Evolutionary conservation across 1,140 invertebrate genomes (phyloP), one percentile per base, ranked within the genome.

Genomic region (Cherax destructor): DNA sequence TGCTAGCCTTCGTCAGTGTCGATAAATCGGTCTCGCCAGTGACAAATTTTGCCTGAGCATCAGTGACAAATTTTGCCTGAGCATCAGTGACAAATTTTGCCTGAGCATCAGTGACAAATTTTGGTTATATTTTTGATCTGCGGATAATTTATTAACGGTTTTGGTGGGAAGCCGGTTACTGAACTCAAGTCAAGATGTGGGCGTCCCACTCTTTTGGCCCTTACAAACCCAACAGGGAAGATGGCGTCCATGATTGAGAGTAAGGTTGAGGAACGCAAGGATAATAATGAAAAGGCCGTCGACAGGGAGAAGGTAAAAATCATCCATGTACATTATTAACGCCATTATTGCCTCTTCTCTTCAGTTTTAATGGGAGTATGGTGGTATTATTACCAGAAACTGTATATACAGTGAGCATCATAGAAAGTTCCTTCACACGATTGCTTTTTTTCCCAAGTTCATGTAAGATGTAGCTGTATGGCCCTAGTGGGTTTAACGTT

Each of bases 221-320:
- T 41, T 41, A 41, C 30, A 41, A 41, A 41, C 30, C 30, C 30
- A 41, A 41, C 30, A 41, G 2, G 30, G 30, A 65, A 65, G 5
- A 87, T 87, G 86, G 86, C 86, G 86, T 87, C 86, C 10, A 87
- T 59, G 30, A 47, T 87, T 3, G 86, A 87, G 56, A 87, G 86
- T 18, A 87, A 87, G 18, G 86, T 87, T 5, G 86, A 87, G 56
- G 86, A 87, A 41, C 76, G 86, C 0, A 87, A 87, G 30, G 76
- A 79, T 13, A 85, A n/a, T n/a, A 74, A 85, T 72, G 86, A 87
- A 16, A 87, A 87, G 61, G 41, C 56, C 7, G 77, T 87, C n/a
- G 86, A 87, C 56, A 79, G 86, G 47, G 86, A 87, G 47, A 87
- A 87, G 74, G 86, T 87, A 47, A 74, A n/a, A 0, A 6, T 74